These are phyloP conservation scores for Dendrolimus houi DNA, from an alignment of 2,888 invertebrate species.

Conservation along the genomic window DNA sequence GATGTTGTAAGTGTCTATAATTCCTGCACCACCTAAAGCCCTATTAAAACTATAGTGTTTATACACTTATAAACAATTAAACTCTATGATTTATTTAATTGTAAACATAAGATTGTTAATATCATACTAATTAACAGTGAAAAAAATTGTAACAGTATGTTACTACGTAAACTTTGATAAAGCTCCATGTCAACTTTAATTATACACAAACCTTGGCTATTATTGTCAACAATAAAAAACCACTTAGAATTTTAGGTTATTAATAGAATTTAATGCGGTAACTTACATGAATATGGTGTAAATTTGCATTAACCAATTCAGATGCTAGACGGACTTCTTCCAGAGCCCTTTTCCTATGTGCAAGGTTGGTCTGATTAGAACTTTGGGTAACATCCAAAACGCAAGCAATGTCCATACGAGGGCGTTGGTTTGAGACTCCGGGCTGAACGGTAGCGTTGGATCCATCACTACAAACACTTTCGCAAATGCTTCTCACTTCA, in stretches of 20 bases:
- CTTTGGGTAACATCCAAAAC: slow-evolving; percentile 87
- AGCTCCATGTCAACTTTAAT: slow-evolving; percentile 4
- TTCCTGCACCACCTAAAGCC: no score
- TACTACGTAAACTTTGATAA: not conserved
- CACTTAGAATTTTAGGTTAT: slow-evolving; percentile 1
- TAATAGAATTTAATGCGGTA: not conserved
- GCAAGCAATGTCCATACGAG: slow-evolving; percentile 92
- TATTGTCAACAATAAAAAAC: slow-evolving; percentile 3
- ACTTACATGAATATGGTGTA: slow-evolving; percentile 88
- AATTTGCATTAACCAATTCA: slow-evolving; percentile 84
- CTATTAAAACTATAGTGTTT: no score
- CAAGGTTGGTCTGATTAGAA: slow-evolving; percentile 71
- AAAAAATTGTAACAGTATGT: not conserved
- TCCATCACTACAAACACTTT: slow-evolving; percentile 72
- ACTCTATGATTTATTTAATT: no score
- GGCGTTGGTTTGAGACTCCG: slow-evolving; percentile 59
- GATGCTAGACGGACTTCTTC: slow-evolving; percentile 92
- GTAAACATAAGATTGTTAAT: not conserved
- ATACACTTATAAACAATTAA: no score
- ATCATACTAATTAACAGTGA: not conserved
- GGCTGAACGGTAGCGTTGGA: slow-evolving; percentile 69
- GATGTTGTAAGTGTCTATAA: no score
- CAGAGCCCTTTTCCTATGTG: slow-evolving; percentile 86
- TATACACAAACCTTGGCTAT: slow-evolving; percentile 8
- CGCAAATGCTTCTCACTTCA: slow-evolving; percentile 71